Base-by-base conservation (phyloP, 2,113 vertebrate genomes). In the Rhea americana region DNA sequence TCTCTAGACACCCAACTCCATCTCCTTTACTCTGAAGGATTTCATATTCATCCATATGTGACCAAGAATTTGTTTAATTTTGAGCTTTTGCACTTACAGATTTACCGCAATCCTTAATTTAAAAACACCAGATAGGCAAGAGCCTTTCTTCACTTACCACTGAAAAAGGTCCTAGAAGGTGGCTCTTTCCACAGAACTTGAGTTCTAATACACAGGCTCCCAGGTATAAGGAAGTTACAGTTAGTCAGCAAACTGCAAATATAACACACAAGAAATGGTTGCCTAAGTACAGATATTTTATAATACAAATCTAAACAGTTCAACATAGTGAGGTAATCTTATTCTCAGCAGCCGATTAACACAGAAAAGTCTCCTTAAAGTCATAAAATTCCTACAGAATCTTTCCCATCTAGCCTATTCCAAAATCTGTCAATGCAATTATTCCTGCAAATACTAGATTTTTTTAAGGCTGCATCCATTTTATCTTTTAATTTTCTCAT, bases 141-240 rank as follows among this genome's bases (percentile, higher is more conserved):
- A 67, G 39, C 17, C 65, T 32, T 48, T 19, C 65, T 35, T 51
- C 70, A 94, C 97, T 97, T 96, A 98, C 98, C 97, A 85, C 80
- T 96, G 28, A 93, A 93, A 77, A 97, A 96, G 5, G 93, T 77
- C 82, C 94, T 91, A 37, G 92, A 59, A 79, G 94, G 94, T 11
- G 95, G 76, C 74, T 95, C 96, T 85, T 94, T 85, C 41, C 88
- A 83, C 61, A 96, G 70, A 25, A 82, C 68, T 21, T 92, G 93
- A 59, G 82, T 91, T 94, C 62, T 90, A 32, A 73, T 6, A 47
- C 59, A 15, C 26, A 65, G 45, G 17, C 80, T 95, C 45, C 88
- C 70, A 3, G 5, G 35, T 41, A 80, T 28, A 59, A 68, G 51
- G 58, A 93, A 39, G 66, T 89, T 95, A 73, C 45, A 96, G 95